Percentiles rank a stretch among this genome's conserved stretches.
These are phyloP conservation scores for Polymixis lichenea DNA, from an alignment of 2,888 invertebrate species.

Conservation along the genomic window DNA sequence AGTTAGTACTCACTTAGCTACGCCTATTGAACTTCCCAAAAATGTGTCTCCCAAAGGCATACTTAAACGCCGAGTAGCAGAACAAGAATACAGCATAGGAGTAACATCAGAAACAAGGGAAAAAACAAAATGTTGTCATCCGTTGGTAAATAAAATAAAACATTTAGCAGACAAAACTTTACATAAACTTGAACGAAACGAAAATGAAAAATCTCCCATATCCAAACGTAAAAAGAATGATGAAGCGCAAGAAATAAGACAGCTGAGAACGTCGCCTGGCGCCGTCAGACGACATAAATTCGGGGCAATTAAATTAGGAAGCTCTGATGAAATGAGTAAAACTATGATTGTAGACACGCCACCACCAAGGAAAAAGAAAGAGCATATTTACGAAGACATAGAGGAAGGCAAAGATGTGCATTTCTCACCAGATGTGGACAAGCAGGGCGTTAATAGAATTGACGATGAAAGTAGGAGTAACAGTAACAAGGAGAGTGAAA, in stretches of 20 bases:
- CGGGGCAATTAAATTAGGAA: conserved; percentile 87
- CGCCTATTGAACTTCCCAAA: conserved; percentile 82
- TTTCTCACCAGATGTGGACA: conserved; percentile 85
- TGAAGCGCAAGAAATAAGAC: conserved; percentile 91
- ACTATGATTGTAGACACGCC: conserved; percentile 85
- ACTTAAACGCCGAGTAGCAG: conserved; percentile 88
- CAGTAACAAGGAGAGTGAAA: conserved; percentile 87
- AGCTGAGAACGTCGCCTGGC: conserved; percentile 91
- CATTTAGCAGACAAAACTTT: conserved; percentile 91
- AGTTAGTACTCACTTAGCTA: conserved; percentile 74
- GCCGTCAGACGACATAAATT: conserved; percentile 90
- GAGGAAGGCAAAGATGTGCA: conserved; percentile 87
- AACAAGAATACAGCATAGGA: conserved; percentile 82
- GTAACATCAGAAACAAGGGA: conserved; percentile 85
- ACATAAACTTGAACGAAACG: conserved; percentile 87
- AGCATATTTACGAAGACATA: conserved; percentile 92
- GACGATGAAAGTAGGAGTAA: conserved; percentile 77
- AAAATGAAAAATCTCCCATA: conserved; percentile 83
- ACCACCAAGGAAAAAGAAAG: conserved; percentile 88
- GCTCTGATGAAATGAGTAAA: conserved; percentile 89
- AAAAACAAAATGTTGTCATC: conserved; percentile 91
- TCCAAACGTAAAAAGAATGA: conserved; percentile 88
- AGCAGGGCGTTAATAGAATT: conserved; percentile 69
- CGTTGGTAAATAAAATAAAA: conserved; percentile 92
- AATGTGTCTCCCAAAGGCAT: conserved; percentile 89